Base-by-base conservation (phyloP, 2,888 invertebrate species). In the Phalera bucephala region DNA sequence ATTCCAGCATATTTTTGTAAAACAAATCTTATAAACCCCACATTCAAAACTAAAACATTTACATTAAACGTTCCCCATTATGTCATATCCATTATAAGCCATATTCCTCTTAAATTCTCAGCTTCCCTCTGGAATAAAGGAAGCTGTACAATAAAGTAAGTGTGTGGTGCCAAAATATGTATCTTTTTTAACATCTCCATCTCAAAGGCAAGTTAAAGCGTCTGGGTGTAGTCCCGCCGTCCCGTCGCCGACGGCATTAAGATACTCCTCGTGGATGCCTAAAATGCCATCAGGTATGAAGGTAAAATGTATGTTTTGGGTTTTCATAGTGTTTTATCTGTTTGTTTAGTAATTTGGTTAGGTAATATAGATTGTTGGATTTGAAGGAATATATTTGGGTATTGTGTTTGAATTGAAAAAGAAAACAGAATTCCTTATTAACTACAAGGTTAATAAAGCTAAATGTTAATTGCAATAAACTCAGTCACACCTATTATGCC, bases 241-340 rank as follows among this genome's bases (percentile, higher is more conserved):
- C 54, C 38, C 65, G 82, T 60, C 82, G 82, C 82, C 83, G 64
- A 9, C 45, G 65, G 66, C 80, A 72, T 75, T 78, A 68, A 52
- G 46, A 47, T 49, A 44, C 44, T 43, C 33, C 30, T 31, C 35
- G 36, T 21, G 34, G 15, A 12, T 5, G 26, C 36, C 61, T 74
- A 75, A 73, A 71, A 72, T 67, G 72, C 45, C 36, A 17, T 5
- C n/a, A n/a, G n/a, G n/a, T n/a, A n/a, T n/a, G n/a, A n/a, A n/a
- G n/a, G 33, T 52, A 8, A 12, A 25, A 13, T 45, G 36, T n/a
- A n/a, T n/a, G n/a, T n/a, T n/a, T n/a, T n/a, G n/a, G n/a, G n/a
- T n/a, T n/a, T n/a, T n/a, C n/a, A n/a, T n/a, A n/a, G n/a, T n/a
- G n/a, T n/a, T n/a, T n/a, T n/a, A n/a, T n/a, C n/a, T n/a, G n/a